Conservation (phyloP, 2,888 invertebrate species). For the Cloeon dipterum region DNA sequence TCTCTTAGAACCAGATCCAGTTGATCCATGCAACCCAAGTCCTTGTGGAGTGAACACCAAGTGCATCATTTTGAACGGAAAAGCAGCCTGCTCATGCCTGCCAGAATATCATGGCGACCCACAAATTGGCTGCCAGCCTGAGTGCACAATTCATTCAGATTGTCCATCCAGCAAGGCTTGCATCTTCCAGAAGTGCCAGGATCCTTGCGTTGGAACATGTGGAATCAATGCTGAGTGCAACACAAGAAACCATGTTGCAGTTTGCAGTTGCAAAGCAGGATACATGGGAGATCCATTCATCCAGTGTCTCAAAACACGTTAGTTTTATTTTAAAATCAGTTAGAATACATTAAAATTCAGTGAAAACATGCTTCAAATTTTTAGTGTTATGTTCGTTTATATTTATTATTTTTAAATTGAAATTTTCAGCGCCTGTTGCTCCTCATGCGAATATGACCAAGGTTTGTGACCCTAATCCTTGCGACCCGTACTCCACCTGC, state of each 20-base stretch:
- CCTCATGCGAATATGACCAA: slow-evolving; percentile 33
- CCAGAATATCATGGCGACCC: slow-evolving; percentile 61
- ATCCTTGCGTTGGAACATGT: slow-evolving; percentile 23
- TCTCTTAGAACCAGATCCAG: too few relatives aligned
- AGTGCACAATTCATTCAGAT: slow-evolving; percentile 64
- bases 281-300: slow-evolving; percentile 60
- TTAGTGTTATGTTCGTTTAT: background rate
- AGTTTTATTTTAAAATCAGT: slow-evolving; percentile 11
- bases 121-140: slow-evolving; percentile 30
- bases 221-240: slow-evolving; percentile 59
- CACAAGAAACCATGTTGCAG: slow-evolving; percentile 60
- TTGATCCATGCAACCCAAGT: slow-evolving; percentile 45
- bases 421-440: slow-evolving; percentile 21
- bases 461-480: slow-evolving; percentile 58
- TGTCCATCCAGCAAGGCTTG: slow-evolving; percentile 53
- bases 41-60: slow-evolving; percentile 61
- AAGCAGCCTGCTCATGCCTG: slow-evolving; percentile 55
- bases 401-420: background rate
- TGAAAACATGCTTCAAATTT: background rate
- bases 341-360: background rate
- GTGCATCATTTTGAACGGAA: slow-evolving; percentile 42
- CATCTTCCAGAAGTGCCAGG: slow-evolving; percentile 24
- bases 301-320: slow-evolving; percentile 37
- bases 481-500: slow-evolving; percentile 41
- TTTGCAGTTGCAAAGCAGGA: slow-evolving; percentile 52